These are phyloP conservation scores for Achatina immaculata DNA, from an alignment of 1,140 invertebrate species.

Conservation along the genomic window DNA sequence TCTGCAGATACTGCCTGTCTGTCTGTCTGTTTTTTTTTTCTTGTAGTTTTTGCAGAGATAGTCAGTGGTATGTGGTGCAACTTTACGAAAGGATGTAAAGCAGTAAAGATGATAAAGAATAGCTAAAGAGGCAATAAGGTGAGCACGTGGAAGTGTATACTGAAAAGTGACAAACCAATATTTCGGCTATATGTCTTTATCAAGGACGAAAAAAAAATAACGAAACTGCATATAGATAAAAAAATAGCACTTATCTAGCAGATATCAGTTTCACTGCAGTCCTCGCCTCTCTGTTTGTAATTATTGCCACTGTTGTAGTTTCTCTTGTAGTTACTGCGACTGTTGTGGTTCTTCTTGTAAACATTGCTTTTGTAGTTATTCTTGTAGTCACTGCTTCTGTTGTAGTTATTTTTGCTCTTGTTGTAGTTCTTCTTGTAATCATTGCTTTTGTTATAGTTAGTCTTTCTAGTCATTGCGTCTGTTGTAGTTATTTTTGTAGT, in stretches of 20 bases:
- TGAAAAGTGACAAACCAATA: too few relatives aligned
- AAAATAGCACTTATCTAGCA: background rate
- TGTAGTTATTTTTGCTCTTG: background rate
- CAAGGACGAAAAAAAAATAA: background rate
- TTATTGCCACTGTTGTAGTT: background rate
- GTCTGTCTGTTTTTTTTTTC: background rate
- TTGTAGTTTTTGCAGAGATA: background rate
- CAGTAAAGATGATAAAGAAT: background rate
- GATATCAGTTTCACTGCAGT: background rate
- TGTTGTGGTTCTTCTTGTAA: background rate
- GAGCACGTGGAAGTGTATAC: too few relatives aligned
- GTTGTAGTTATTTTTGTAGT: background rate
- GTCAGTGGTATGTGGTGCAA: too few relatives aligned
- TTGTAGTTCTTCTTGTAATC: background rate
- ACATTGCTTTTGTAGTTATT: background rate
- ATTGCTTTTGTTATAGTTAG: background rate
- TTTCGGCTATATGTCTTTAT: background rate
- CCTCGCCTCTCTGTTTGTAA: background rate
- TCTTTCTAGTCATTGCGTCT: background rate
- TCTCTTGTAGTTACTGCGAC: background rate
- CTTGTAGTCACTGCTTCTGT: background rate
- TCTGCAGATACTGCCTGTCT: background rate
- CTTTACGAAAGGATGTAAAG: background rate
- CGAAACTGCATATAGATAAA: background rate
- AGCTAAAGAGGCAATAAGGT: too few relatives aligned